A percentile compares a stretch with the other conserved stretches of the same genome.
phyloP scores from a whole-genome alignment of 2,113 vertebrate genomes.

The Cyprinodon tularosa region DNA sequence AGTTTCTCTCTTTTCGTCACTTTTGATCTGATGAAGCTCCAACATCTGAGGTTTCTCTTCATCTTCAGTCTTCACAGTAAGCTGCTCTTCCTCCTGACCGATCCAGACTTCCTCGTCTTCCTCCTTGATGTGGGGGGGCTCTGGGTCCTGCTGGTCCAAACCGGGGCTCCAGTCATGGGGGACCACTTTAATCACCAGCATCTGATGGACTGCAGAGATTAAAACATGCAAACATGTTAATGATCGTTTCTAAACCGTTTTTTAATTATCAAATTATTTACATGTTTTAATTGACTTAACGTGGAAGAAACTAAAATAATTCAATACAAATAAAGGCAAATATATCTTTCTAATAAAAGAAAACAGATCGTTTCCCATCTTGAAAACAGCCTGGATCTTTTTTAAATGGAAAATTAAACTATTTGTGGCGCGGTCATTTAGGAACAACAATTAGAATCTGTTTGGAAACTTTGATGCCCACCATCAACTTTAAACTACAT shows the following conservation, averaged over 20 bases:
- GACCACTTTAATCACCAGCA: background rate
- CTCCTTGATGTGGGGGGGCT: background rate
- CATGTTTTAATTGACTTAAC: accelerated
- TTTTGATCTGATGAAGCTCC: background rate
- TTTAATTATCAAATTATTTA: no score
- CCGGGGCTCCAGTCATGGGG: background rate
- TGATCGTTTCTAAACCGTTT: no score
- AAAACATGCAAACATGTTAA: background rate
- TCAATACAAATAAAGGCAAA: no score
- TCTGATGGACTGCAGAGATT: background rate
- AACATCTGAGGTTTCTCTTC: background rate
- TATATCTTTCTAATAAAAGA: no score
- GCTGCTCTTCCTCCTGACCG: background rate
- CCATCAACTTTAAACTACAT: no score
- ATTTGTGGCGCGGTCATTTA: no score
- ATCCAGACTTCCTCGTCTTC: background rate
- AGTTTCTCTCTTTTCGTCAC: background rate
- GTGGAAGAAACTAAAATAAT: no score
- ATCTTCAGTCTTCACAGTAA: background rate
- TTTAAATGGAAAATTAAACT: no score
- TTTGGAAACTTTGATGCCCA: no score
- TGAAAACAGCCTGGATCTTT: no score
- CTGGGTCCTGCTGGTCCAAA: background rate
- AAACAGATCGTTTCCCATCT: no score
- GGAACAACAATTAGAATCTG: no score